phyloP scores from a whole-genome alignment of 2,113 vertebrate species.

The Antigone vipio region DNA sequence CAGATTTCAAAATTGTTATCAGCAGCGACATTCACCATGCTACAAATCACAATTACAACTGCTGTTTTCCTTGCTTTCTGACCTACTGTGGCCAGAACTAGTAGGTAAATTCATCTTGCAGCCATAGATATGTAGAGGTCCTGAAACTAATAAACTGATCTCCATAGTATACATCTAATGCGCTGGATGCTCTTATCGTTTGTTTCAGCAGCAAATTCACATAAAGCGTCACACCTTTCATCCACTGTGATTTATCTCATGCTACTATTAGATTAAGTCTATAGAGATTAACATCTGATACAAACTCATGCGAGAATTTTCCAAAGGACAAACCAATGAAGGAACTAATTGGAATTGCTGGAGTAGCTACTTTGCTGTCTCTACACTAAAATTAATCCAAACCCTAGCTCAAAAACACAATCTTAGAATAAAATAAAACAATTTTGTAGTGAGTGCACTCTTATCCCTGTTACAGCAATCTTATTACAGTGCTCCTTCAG shows the following conservation, averaged over 20 bases:
- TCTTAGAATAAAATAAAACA: neutral
- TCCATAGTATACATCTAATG: neutral
- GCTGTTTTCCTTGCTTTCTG: neutral
- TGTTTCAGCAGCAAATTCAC: neutral
- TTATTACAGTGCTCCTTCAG: neutral
- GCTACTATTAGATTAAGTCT: neutral
- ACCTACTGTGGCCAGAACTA: neutral
- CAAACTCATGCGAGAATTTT: neutral
- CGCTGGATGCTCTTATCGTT: neutral
- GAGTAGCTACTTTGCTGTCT: neutral
- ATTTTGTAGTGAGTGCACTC: neutral
- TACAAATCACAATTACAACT: neutral
- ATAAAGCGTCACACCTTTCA: neutral
- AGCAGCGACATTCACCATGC: neutral
- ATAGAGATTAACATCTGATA: neutral
- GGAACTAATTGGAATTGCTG: neutral
- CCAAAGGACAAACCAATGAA: neutral
- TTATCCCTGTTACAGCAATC: neutral
- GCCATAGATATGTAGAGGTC: neutral
- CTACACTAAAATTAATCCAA: neutral
- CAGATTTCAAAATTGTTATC: neutral
- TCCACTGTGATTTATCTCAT: neutral
- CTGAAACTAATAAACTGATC: neutral
- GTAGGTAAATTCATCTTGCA: neutral
- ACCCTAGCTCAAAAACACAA: neutral